Base-by-base conservation (phyloP, 2,113 vertebrate species). In the Prochilodus magdalenae region DNA sequence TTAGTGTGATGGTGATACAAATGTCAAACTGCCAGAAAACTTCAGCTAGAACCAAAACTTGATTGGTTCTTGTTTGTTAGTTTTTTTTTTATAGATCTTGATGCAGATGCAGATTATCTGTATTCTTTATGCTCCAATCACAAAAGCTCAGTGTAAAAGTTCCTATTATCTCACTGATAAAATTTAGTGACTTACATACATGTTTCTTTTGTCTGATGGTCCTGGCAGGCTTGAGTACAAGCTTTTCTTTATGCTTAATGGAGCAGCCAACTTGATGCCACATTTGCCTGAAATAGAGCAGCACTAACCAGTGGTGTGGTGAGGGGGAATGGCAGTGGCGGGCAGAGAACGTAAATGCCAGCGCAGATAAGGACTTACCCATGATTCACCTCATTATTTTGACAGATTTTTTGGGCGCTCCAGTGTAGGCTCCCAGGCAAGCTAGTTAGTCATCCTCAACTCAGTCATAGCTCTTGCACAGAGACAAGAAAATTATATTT, bases 321-420 rank as follows among this genome's bases (percentile, higher is more conserved):
- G 44, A 33, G 11, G 51, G 62, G 75, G 75, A 71, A 75, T 26
- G 26, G 72, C 33, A 65, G 74, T 57, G 51, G 73, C 63, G 62
- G 73, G 73, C 75, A 51, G 67, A 60, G 70, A 77, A 74, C 75
- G 75, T 81, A 90, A 84, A 90, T 91, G 92, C 90, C 91, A 88
- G 84, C 60, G 78, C 83, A 82, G 80, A 92, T 91, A 79, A 88
- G 80, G 86, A 80, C 85, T 87, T 80, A 53, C 86, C 83, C 80
- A 73, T 88, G 89, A 93, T 90, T 84, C 83, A 85, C 77, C 85
- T 91, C 88, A 93, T 94, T 89, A 87, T 90, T 90, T 74, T 87
- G 90, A 92, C 91, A 92, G 88, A 82, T 85, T 90, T 90, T 81
- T 73, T 85, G 76, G 75, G 85, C 80, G 77, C 82, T 76, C 82